Evolutionary conservation across 2,113 vertebrate species (phyloP), one percentile per base, ranked within the genome.

Genomic region (Oreochromis tanganicae): DNA sequence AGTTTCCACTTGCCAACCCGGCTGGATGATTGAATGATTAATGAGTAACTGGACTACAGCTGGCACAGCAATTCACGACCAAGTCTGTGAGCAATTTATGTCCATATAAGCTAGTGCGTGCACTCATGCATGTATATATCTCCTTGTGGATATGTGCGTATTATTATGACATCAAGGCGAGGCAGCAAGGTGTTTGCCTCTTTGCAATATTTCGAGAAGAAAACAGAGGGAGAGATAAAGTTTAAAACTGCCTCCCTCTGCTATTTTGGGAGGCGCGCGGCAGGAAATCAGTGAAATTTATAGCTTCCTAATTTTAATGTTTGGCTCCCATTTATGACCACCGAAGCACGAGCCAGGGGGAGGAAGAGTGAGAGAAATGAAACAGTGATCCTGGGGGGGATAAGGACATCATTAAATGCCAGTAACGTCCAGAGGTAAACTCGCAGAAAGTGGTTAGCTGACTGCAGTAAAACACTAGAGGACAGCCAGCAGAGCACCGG

Each of bases 221-320:
- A 81, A 59, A 82, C 13, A 55, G 19, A 78, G 29, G 61, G 5
- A n/a, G 13, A 50, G 36, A 61, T 38, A 61, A 32, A 66, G 29
- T 68, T 68, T 56, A 61, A 89, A 90, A 61, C 75, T 50, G 79
- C 55, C 59, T 82, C 81, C 16, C 78, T 84, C 63, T 71, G 85
- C 85, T 91, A 90, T 94, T 93, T 89, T 89, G 43, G 54, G 84
- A 88, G 34, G 34, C 5, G 4, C 17, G 34, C 13, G 11, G 21
- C 32, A 61, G 61, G 84, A 86, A 87, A 93, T 89, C 83, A 52
- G 54, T 50, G 27, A 84, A 91, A 93, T 94, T 89, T 91, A 94
- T 88, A 87, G 85, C 89, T 86, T 83, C 90, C 84, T 79, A 87
- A 94, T 94, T 95, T 92, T 92, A 93, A 91, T 90, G 89, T 89